Base-by-base conservation (phyloP, 2,888 invertebrate species). In the Brenthis ino region DNA sequence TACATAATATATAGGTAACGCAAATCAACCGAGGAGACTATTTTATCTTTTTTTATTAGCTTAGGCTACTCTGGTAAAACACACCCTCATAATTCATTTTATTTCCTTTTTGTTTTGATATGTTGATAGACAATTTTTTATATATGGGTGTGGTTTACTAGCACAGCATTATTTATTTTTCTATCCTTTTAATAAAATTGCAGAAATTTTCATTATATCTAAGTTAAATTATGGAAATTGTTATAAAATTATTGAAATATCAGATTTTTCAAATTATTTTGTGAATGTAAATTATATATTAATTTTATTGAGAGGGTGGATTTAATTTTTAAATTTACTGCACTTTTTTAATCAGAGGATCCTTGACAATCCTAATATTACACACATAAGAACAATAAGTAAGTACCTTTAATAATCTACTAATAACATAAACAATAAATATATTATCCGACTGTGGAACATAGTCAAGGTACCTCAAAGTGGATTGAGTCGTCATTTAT, bases 61-160 rank as follows among this genome's bases (percentile, higher is more conserved):
- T 91, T 91, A 90, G 89, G 88, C 90, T 88, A 83, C 82, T 81
- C 89, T 91, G 89, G 82, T 89, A 90, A 90, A 91, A 87, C 89
- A 89, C 88, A 89, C 63, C 72, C 65, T 55, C 63, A 4, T 55
- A 55, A 64, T 51, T 54, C 33, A 67, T 76, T 77, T 68, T 67
- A 68, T 70, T 72, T 73, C 57, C 50, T 57, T 57, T 55, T 64
- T 60, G 6, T 50, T 57, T 60, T 28, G 24, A 51, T 67, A 37
- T 55, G 65, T 67, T 50, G n/a, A n/a, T 64, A 58, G 47, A 71
- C 68, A 67, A 50, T 60, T 4, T 72, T 71, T 69, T 75, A 64
- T 69, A 69, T 50, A 76, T 79, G 81, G 79, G 79, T 84, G 85
- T 89, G 90, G 91, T 92, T 90, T 90, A 89, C 86, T 89, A 90